Base-by-base conservation (phyloP, 53 echinoderm and acorn worm species). In the Crossaster papposus region DNA sequence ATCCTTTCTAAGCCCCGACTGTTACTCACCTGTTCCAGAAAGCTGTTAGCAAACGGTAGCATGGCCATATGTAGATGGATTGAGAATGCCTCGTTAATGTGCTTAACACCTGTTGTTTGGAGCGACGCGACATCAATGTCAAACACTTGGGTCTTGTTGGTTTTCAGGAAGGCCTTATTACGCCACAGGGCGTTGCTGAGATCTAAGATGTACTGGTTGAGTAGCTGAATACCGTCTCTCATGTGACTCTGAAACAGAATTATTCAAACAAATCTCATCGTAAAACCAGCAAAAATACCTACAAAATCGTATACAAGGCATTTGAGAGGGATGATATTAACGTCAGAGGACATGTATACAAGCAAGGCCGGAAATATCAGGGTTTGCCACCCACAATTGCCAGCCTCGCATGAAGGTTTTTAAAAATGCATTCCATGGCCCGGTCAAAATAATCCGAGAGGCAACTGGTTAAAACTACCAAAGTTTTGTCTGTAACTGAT, bases 181-280 rank as follows among this genome's bases (percentile, higher is more conserved):
- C 97, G 89, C 97, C 97, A 97, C 30, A 95, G 85, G 20, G 94
- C 88, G 84, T 97, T 95, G 77, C 95, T 92, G 62, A 95, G 78
- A 36, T 95, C 95, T 12, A 97, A 72, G 91, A 97, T 95, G 91
- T 95, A 92, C 63, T 83, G 89, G 88, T 95, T 97, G 26, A 97
- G 76, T 4, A 78, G 83, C 20, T 64, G 68, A 32, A 96, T 94
- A 12, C 63, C 91, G 34, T 78, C 87, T 20, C 79, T 84, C 54
- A 91, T 89, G 82, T 79, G 88, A 20, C 32, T 88, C 91, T 88
- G 81, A 29, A 88, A 85, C 35, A 52, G 30, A 2, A 79, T 30
- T 14, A 3, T 35, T 64, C 35, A 79, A 32, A 14, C 23, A 70
- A 84, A 5, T 70, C 14, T 20, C 15, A 37, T 33, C 44, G 9